Percentiles rank a stretch among this genome's conserved stretches.
Conservation (phyloP, 2,113 vertebrate species). For the Microtus montanus region DNA sequence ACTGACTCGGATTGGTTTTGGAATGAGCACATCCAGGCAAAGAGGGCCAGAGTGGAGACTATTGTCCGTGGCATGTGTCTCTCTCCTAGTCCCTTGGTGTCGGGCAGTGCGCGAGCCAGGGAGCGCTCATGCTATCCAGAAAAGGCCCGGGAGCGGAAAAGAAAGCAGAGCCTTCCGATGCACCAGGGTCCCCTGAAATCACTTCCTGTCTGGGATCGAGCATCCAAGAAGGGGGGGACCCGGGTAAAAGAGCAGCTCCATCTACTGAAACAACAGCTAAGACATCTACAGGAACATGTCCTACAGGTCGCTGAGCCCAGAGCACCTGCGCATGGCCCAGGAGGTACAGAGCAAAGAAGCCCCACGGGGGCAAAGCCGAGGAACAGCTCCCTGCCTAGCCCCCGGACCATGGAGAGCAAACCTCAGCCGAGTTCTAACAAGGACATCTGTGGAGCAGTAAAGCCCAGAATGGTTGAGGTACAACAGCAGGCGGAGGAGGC, state of each 20-base stretch:
- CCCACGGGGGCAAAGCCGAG: neutral
- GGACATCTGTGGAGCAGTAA: neutral
- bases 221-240: slow-evolving; percentile 83
- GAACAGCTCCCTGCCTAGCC: neutral
- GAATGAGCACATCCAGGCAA: slow-evolving; percentile 89
- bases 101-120: slow-evolving; percentile 66
- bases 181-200: slow-evolving; percentile 84
- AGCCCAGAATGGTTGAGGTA: slow-evolving; percentile 45
- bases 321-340: slow-evolving; percentile 68
- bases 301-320: slow-evolving; percentile 86
- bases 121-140: slow-evolving; percentile 73
- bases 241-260: slow-evolving; percentile 92
- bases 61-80: slow-evolving; percentile 92
- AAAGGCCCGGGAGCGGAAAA: slow-evolving; percentile 87
- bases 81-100: slow-evolving; percentile 80
- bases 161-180: slow-evolving; percentile 89
- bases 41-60: slow-evolving; percentile 95
- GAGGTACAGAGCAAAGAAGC: slow-evolving; percentile 59
- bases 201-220: neutral
- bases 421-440: neutral
- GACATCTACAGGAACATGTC: slow-evolving; percentile 91
- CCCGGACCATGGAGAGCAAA: neutral
- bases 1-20: slow-evolving; percentile 83
- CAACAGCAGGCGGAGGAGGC: slow-evolving; percentile 68
- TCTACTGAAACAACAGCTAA: slow-evolving; percentile 91